A percentile compares a stretch with the other conserved stretches of the same genome.
Conservation (phyloP, 2,888 invertebrate genomes). For the Boloria selene region DNA sequence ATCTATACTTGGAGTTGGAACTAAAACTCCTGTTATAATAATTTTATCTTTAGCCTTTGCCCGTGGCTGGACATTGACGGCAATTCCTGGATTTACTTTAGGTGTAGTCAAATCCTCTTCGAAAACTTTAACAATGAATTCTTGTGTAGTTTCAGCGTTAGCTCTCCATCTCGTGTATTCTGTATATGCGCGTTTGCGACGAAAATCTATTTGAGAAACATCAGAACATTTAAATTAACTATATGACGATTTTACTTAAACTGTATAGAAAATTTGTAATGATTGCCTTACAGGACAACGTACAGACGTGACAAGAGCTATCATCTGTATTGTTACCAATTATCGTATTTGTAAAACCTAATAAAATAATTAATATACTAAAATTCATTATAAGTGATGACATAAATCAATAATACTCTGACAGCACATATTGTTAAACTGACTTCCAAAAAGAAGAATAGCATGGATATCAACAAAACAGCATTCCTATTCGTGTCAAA, state of each 20-base stretch:
- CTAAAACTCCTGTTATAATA: slow-evolving; percentile 63
- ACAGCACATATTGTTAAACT: slow-evolving; percentile 54
- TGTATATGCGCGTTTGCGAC: slow-evolving; percentile 60
- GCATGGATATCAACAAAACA: too few relatives aligned
- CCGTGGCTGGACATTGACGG: slow-evolving; percentile 62
- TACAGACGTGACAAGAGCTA: slow-evolving; percentile 54
- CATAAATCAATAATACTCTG: slow-evolving; percentile 59
- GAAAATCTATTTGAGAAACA: slow-evolving; percentile 49
- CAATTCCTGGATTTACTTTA: slow-evolving; percentile 54
- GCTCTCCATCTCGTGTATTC: slow-evolving; percentile 72
- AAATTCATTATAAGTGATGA: slow-evolving; percentile 71
- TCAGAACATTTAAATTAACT: slow-evolving; percentile 6
- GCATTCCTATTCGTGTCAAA: too few relatives aligned
- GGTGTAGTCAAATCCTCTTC: slow-evolving; percentile 64
- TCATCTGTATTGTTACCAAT: slow-evolving; percentile 53
- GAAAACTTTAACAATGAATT: slow-evolving; percentile 74
- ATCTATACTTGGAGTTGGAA: slow-evolving; percentile 46
- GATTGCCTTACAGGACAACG: slow-evolving; percentile 57
- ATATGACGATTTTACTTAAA: not conserved
- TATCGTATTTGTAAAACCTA: slow-evolving; percentile 61
- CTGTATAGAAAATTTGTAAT: not conserved
- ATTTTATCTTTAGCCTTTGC: slow-evolving; percentile 59
- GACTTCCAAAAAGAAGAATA: slow-evolving; percentile 17
- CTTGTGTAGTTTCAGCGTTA: slow-evolving; percentile 57
- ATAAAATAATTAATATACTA: slow-evolving; percentile 66